A percentile compares a stretch with the other conserved stretches of the same genome.
These are phyloP conservation scores for Oscheius sp. DNA, from an alignment of 2,888 invertebrate genomes.

Conservation along the genomic window DNA sequence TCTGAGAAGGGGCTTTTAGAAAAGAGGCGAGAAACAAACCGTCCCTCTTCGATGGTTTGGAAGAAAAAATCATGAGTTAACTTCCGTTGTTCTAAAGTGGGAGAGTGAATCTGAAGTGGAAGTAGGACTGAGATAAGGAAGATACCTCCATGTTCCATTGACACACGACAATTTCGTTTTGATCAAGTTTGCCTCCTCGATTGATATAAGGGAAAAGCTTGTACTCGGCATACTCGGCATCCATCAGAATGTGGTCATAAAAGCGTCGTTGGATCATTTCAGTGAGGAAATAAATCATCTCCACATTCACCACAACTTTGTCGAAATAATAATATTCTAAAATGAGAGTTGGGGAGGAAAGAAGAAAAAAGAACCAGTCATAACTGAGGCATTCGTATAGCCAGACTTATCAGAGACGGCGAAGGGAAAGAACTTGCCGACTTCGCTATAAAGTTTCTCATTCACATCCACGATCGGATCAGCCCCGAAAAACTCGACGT, in stretches of 20 bases:
- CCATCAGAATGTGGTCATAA: slow-evolving; percentile 6
- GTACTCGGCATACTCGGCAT: slow-evolving; percentile 11
- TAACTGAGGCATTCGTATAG: background rate
- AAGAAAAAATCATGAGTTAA: slow-evolving; percentile 3
- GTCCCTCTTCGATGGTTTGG: background rate
- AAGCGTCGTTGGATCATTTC: background rate
- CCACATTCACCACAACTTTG: slow-evolving; percentile 1
- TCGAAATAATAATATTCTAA: background rate
- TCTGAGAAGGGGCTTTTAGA: too few species aligned
- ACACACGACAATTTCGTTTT: slow-evolving; percentile 2
- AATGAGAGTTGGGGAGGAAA: too few species aligned
- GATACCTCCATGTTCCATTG: slow-evolving; percentile 14
- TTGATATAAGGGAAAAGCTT: background rate
- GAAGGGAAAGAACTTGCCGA: background rate
- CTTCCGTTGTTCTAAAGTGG: background rate
- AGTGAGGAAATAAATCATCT: slow-evolving; percentile 2
- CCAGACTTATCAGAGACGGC: background rate
- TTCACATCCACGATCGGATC: background rate
- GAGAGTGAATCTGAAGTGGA: background rate
- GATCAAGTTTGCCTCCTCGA: background rate
- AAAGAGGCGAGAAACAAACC: too few species aligned
- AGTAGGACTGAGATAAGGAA: background rate
- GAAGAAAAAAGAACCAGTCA: background rate
- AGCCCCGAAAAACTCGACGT: background rate
- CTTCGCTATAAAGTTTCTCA: background rate